Evolutionary conservation across 2,113 vertebrate genomes (phyloP).

Genomic region (Phyllostomus discolor): DNA sequence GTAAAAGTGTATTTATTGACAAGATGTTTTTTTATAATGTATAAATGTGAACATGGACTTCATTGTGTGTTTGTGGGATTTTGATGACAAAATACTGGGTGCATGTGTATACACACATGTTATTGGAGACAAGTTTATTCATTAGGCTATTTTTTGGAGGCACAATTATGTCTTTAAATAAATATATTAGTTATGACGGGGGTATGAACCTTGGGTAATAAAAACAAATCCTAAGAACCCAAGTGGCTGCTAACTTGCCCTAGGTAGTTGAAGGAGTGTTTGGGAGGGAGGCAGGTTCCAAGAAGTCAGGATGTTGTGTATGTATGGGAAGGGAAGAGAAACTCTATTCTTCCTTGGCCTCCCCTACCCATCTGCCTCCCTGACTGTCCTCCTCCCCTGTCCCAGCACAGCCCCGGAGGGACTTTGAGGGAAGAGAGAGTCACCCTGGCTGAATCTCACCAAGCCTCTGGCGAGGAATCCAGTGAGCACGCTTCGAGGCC

Average conservation of each 20-base stretch:
- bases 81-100: neutral
- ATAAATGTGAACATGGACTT: neutral
- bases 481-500: neutral
- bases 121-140: neutral
- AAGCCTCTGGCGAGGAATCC: neutral
- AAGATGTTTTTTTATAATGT: neutral
- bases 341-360: neutral
- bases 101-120: neutral
- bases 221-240: neutral
- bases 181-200: neutral
- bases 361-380: no score
- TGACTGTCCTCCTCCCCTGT: neutral
- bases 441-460: neutral
- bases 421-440: neutral
- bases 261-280: neutral
- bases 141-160: neutral
- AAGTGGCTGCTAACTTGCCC: neutral
- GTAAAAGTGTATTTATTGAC: neutral
- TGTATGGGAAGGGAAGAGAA: neutral
- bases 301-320: neutral
- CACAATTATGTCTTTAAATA: neutral
- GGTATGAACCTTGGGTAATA: neutral
- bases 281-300: neutral
- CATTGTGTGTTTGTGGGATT: neutral
- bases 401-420: neutral